These are phyloP conservation scores for Petrocephalus zakoni DNA, from an alignment of 2,113 vertebrate species.

Conservation along the genomic window DNA sequence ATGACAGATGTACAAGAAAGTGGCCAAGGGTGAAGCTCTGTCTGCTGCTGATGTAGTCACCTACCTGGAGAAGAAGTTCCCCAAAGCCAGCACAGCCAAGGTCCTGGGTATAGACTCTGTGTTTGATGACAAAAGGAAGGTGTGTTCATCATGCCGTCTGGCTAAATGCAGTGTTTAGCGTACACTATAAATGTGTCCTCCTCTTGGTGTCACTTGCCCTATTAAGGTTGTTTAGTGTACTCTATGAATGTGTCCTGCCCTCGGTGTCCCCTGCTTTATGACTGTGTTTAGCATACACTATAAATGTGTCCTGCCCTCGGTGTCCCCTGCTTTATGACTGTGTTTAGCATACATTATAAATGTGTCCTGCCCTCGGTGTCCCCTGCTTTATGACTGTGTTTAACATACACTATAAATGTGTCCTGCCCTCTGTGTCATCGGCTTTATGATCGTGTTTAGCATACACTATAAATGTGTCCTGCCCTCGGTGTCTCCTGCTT, in stretches of 20 bases:
- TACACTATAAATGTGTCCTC: not conserved
- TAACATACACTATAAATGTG: not conserved
- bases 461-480: not conserved
- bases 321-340: not conserved
- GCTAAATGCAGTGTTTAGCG: not conserved
- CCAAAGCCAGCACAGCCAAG: slow-evolving; percentile 64
- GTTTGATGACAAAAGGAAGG: slow-evolving; percentile 78
- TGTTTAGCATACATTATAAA: not conserved
- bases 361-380: not conserved
- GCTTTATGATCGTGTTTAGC: not conserved
- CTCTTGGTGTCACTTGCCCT: not conserved
- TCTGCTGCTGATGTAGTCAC: slow-evolving; percentile 65
- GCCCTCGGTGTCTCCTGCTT: too few species aligned
- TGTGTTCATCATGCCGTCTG: not conserved
- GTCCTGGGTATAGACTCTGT: slow-evolving; percentile 70
- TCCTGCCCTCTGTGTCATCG: not conserved
- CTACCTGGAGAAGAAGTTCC: slow-evolving; percentile 72
- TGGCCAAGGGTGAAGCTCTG: slow-evolving; percentile 60
- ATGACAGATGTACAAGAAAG: slow-evolving; percentile 75
- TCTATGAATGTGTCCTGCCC: not conserved
- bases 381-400: not conserved
- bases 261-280: not conserved
- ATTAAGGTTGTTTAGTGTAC: not conserved
- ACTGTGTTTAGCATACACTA: not conserved
- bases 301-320: not conserved